Evolutionary conservation across 1,140 invertebrate genomes (phyloP), one percentile per base, ranked within the genome.

Genomic region (Lepidotrigona ventralis): DNA sequence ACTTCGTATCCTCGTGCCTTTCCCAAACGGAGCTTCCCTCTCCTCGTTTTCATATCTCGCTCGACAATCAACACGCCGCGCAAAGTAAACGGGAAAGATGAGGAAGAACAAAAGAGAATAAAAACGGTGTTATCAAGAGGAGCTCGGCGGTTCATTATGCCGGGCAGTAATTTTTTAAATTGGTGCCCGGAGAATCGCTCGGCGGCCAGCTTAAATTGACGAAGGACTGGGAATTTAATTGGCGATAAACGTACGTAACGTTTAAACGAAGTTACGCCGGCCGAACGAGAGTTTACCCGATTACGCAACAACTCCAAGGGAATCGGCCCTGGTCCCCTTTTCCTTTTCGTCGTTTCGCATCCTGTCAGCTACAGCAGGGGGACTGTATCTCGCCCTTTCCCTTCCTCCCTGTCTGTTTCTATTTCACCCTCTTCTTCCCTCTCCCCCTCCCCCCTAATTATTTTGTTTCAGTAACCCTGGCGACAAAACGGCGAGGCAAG

Each of bases 391-490:
- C 21, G 21, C 64, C n/a, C 53, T 15, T 19, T 29, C 33, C 21
- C 19, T 26, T 0, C 14, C 15, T 5, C 54, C 53, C 23, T 26
- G 51, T 53, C 66, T 19, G 5, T 63, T 29, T 17, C 29, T 51
- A 29, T 68, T 69, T 14, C 68, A 8, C 23, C 29, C 58, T 29
- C 75, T 14, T 33, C 19, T 3, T 33, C 33, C n/a, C n/a, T n/a
- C 33, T 4, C 33, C 2, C 33, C 33, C 33, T 9, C n/a, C 26
- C 54, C 84, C 63, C 58, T 84, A 84, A 86, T 86, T 86, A 86
- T 84, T 86, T 86, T 86, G 81, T 86, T 86, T 86, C 85, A 77
- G 85, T 79, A 86, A 77, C 74, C 85, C 69, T 79, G 82, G 82
- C 72, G 84, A 85, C 81, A 85, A 46, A 85, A 85, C 81, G 81